phyloP scores from a whole-genome alignment of 1,140 invertebrate species.

The Gryllus bimaculatus region DNA sequence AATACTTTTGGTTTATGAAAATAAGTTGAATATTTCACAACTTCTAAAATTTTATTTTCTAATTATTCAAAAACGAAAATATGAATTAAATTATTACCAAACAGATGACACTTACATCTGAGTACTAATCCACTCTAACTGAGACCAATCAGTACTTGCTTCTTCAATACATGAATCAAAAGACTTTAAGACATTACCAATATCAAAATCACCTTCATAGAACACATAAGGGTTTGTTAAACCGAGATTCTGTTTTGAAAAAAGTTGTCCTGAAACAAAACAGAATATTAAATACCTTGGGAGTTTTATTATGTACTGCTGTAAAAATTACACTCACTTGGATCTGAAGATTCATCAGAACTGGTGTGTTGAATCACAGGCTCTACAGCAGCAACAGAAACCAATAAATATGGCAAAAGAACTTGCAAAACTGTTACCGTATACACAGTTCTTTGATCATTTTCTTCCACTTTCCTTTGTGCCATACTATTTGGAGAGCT shows the following conservation, averaged over 20 bases:
- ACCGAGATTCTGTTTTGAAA: conserved; percentile 34
- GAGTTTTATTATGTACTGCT: not conserved
- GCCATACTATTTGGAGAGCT: not conserved
- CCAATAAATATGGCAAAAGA: conserved; percentile 40
- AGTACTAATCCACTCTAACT: conserved; percentile 45
- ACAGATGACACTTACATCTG: conserved; percentile 36
- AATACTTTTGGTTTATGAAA: too few species aligned
- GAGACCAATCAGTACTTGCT: conserved; percentile 35
- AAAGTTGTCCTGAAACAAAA: conserved; percentile 37
- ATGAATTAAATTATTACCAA: not conserved
- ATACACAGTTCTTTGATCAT: conserved; percentile 29
- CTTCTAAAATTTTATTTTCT: not conserved
- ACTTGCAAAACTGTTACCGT: conserved; percentile 28
- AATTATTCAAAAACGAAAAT: not conserved
- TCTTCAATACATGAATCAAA: conserved; percentile 41
- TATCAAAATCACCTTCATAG: conserved; percentile 35
- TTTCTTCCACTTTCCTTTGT: not conserved
- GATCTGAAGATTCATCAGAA: conserved; percentile 32
- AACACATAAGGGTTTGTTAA: conserved; percentile 45
- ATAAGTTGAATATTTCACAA: too few species aligned
- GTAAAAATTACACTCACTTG: conserved; percentile 19
- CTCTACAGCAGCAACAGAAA: conserved; percentile 37
- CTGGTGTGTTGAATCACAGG: conserved; percentile 33
- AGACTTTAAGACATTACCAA: conserved; percentile 40
- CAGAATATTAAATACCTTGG: not conserved